Evolutionary conservation across 2,888 invertebrate genomes (phyloP).

Genomic region (Synanthedon tipuliformis): DNA sequence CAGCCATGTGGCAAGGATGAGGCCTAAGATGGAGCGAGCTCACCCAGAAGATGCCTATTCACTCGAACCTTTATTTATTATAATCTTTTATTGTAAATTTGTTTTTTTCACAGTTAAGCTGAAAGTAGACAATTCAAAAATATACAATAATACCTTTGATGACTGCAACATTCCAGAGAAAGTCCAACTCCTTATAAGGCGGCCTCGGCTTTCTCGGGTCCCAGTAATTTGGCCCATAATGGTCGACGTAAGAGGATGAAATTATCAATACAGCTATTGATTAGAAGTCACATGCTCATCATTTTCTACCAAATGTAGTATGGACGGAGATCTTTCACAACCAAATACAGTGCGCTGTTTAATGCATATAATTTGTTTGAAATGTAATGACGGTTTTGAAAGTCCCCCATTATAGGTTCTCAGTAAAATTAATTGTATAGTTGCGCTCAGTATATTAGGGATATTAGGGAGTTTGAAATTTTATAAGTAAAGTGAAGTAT

Average conservation of each 20-base stretch:
- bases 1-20: too few relatives aligned
- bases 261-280: slow-evolving; percentile 30
- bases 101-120: not conserved
- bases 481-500: too few relatives aligned
- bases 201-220: slow-evolving; percentile 28
- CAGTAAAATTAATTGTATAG: too few relatives aligned
- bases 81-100: too few relatives aligned
- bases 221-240: slow-evolving; percentile 40
- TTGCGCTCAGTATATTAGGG: too few relatives aligned
- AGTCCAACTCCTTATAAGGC: slow-evolving; percentile 35
- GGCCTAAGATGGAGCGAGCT: too few relatives aligned
- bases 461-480: too few relatives aligned
- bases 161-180: slow-evolving; percentile 17
- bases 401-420: too few relatives aligned
- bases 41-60: too few relatives aligned
- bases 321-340: not conserved
- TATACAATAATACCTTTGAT: not conserved
- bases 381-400: not conserved
- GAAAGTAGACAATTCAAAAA: too few relatives aligned
- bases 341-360: not conserved
- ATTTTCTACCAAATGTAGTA: slow-evolving; percentile 1
- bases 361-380: not conserved
- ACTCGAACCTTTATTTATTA: too few relatives aligned
- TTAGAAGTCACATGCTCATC: slow-evolving; percentile 12
- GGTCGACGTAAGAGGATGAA: slow-evolving; percentile 33